Percentiles rank a stretch among this genome's conserved stretches.
Conservation (phyloP, 2,797 vertebrate genomes). For the Cirrhinus mrigala region DNA sequence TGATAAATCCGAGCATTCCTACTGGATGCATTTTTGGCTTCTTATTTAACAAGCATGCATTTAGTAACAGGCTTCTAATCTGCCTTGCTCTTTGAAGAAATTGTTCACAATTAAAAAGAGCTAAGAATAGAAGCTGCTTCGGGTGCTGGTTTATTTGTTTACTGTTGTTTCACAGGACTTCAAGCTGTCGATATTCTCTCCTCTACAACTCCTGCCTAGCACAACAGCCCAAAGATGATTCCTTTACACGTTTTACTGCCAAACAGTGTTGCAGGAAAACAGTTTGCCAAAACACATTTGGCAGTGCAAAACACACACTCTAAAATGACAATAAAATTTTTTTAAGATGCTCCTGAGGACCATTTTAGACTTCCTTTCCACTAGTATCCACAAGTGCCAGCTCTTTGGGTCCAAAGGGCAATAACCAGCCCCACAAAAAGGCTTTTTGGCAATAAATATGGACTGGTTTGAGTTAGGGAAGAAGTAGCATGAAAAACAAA, state of each 20-base stretch:
- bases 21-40: constrained; percentile 52
- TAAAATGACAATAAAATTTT: constrained; percentile 77
- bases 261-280: constrained; percentile 67
- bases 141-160: constrained; percentile 32
- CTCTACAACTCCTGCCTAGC: not conserved
- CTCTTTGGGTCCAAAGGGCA: constrained; percentile 66
- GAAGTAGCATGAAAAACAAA: constrained; percentile 74
- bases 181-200: constrained; percentile 3
- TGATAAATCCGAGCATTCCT: constrained; percentile 54
- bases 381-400: constrained; percentile 72
- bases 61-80: constrained; percentile 33
- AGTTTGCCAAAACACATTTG: constrained; percentile 74
- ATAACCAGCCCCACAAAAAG: constrained; percentile 66
- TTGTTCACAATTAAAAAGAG: constrained; percentile 28
- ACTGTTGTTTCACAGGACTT: constrained; percentile 7
- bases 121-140: constrained; percentile 39
- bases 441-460: constrained; percentile 64
- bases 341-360: constrained; percentile 78
- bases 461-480: constrained; percentile 77
- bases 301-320: constrained; percentile 66
- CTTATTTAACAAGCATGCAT: constrained; percentile 40
- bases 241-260: constrained; percentile 71
- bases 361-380: constrained; percentile 77
- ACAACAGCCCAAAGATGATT: constrained; percentile 68
- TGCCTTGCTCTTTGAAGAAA: constrained; percentile 16